phyloP scores from a whole-genome alignment of 2,888 invertebrate genomes.

The Drosophila tanythrix region DNA sequence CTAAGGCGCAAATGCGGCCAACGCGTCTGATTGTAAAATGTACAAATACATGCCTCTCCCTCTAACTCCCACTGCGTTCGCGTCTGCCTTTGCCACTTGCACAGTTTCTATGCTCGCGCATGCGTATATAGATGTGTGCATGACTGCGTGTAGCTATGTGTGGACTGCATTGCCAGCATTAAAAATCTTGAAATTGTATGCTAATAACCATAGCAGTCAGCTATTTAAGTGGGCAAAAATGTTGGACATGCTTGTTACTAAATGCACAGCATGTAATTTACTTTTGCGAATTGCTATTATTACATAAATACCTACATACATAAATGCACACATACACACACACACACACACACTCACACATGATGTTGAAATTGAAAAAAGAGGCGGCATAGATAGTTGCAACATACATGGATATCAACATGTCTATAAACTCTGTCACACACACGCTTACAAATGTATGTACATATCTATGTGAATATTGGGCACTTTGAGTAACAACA shows the following conservation, averaged over 20 bases:
- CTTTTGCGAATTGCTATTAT: constrained; percentile 65
- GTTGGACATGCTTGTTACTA: constrained; percentile 77
- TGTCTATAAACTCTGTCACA: not conserved
- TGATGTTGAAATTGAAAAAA: constrained; percentile 17
- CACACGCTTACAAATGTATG: not conserved
- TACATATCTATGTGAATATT: constrained; percentile 20
- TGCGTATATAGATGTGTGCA: constrained; percentile 7
- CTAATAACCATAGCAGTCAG: constrained; percentile 69
- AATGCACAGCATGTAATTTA: constrained; percentile 76
- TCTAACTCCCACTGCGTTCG: constrained; percentile 12
- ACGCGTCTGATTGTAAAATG: constrained; percentile 28
- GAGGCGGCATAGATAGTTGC: constrained; percentile 17
- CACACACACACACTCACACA: not conserved
- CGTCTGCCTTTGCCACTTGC: not conserved
- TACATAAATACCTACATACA: constrained; percentile 29
- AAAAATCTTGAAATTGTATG: constrained; percentile 76
- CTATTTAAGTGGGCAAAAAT: constrained; percentile 74
- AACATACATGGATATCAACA: constrained; percentile 12
- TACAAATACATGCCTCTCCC: not conserved
- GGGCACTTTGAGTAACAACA: constrained; percentile 29
- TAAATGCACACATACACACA: not conserved
- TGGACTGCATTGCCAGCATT: constrained; percentile 65
- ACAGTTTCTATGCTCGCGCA: constrained; percentile 23
- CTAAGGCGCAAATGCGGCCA: constrained; percentile 47
- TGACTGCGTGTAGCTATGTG: constrained; percentile 45